These are phyloP conservation scores for Bambusicola thoracicus DNA, from an alignment of 2,113 vertebrate species.

Conservation along the genomic window DNA sequence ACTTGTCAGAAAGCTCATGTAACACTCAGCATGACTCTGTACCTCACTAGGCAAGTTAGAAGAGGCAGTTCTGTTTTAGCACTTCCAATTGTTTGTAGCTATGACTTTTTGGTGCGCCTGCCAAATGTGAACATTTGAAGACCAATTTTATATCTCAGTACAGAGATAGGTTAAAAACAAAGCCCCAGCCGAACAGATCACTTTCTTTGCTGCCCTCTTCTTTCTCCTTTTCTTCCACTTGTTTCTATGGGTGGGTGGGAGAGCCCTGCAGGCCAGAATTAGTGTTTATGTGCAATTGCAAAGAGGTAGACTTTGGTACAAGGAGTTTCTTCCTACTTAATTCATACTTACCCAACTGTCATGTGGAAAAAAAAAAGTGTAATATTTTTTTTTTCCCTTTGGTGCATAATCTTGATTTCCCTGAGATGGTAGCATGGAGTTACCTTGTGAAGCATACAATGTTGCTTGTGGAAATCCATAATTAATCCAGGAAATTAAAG, in stretches of 20 bases:
- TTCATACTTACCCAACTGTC: background rate
- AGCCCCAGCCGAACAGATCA: background rate
- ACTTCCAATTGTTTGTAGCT: background rate
- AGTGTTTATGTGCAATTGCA: background rate
- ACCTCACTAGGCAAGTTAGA: background rate
- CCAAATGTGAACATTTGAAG: background rate
- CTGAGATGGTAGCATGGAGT: background rate
- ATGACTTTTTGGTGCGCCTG: background rate
- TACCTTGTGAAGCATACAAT: background rate
- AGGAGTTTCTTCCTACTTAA: background rate
- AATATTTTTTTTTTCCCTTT: background rate
- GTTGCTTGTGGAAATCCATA: background rate
- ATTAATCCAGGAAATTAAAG: background rate
- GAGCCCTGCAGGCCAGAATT: background rate
- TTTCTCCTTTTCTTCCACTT: background rate
- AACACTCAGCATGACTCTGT: background rate
- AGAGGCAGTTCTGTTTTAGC: slow-evolving; percentile 1
- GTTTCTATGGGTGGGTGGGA: background rate
- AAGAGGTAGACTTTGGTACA: background rate
- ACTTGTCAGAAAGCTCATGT: background rate
- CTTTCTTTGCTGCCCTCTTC: background rate
- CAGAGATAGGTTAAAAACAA: background rate
- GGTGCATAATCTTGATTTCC: background rate
- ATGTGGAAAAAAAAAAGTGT: background rate
- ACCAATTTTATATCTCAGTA: background rate